These are phyloP conservation scores for Notiomystis cincta DNA, from an alignment of 2,113 vertebrate genomes.

Conservation along the genomic window DNA sequence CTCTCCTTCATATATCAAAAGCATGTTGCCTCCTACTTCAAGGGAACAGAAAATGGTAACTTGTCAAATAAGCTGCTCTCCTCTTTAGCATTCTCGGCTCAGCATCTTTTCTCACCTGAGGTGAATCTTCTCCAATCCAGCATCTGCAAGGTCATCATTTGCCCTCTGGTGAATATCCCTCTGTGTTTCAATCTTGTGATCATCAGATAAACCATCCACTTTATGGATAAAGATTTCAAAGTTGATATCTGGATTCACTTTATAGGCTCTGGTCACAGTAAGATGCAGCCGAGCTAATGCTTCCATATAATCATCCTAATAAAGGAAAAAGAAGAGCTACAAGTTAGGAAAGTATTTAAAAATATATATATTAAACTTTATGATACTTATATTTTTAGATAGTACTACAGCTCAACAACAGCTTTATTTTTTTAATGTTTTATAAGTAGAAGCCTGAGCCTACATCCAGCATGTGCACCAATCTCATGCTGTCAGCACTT, in stretches of 20 bases:
- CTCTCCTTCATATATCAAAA: background rate
- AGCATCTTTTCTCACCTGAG: slow-evolving; percentile 78
- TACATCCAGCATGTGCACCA: background rate
- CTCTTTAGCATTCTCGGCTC: background rate
- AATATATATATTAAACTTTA: background rate
- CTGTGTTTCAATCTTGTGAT: slow-evolving; percentile 94
- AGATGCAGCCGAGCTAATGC: slow-evolving; percentile 89
- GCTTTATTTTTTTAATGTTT: background rate
- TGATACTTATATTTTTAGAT: background rate
- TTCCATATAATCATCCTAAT: slow-evolving; percentile 91
- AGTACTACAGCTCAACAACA: background rate
- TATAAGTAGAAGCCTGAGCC: background rate
- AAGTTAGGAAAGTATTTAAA: background rate
- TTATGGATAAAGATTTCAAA: slow-evolving; percentile 97
- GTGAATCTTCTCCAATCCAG: slow-evolving; percentile 87
- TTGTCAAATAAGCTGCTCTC: background rate
- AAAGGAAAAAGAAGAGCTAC: slow-evolving; percentile 6
- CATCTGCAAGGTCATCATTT: slow-evolving; percentile 89
- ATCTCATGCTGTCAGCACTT: background rate
- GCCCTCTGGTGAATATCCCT: slow-evolving; percentile 91
- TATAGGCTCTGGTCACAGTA: slow-evolving; percentile 90
- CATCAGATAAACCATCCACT: slow-evolving; percentile 92
- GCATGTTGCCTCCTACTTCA: background rate
- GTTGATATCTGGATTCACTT: slow-evolving; percentile 92
- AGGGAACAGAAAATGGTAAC: background rate